These are phyloP conservation scores for Ichneumoninae sp. DNA, from an alignment of 2,888 invertebrate genomes.

Conservation along the genomic window DNA sequence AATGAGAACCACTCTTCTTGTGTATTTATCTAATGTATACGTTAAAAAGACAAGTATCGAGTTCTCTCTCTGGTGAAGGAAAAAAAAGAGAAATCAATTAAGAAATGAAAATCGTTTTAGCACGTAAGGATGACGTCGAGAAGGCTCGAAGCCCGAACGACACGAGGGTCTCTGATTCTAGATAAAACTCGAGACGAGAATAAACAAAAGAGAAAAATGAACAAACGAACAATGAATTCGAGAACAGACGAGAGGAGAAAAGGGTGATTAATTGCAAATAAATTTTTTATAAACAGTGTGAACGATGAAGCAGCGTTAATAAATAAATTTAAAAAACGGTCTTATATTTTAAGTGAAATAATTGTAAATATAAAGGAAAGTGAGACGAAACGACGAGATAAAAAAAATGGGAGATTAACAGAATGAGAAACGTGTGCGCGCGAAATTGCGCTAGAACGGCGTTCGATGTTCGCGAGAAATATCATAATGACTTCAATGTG, in stretches of 20 bases:
- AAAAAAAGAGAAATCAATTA: slow-evolving; percentile 48
- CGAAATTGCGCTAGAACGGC: slow-evolving; percentile 7
- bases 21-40: slow-evolving; percentile 63
- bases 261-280: slow-evolving; percentile 61
- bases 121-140: slow-evolving; percentile 43
- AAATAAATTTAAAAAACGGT: slow-evolving; percentile 41
- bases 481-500: neutral
- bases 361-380: slow-evolving; percentile 44
- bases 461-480: slow-evolving; percentile 1
- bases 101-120: slow-evolving; percentile 39
- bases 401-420: neutral
- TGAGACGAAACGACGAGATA: slow-evolving; percentile 15
- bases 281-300: slow-evolving; percentile 71
- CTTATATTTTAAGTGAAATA: slow-evolving; percentile 30
- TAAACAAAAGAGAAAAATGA: slow-evolving; percentile 14
- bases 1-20: slow-evolving; percentile 54
- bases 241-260: slow-evolving; percentile 16
- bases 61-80: slow-evolving; percentile 32
- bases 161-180: slow-evolving; percentile 4
- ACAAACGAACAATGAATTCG: slow-evolving; percentile 28
- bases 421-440: slow-evolving; percentile 30
- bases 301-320: slow-evolving; percentile 60
- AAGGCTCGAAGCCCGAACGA: slow-evolving; percentile 30
- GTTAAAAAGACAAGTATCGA: slow-evolving; percentile 53
- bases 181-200: neutral